Evolutionary conservation across 2,888 invertebrate species (phyloP).

Genomic region (Boloria euphrosyne): DNA sequence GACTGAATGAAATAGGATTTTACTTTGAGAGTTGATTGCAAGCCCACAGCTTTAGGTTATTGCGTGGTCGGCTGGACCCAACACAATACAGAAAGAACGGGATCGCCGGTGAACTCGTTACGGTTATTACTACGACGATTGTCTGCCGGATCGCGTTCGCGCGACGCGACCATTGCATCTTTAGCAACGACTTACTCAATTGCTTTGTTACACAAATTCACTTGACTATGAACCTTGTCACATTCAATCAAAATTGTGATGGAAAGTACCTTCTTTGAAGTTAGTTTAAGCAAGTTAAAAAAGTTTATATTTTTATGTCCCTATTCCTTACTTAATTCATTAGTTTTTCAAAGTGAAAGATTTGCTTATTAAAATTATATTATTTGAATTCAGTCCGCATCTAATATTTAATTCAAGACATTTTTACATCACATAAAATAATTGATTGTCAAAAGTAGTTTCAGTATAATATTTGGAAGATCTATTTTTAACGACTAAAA

Average conservation of each 20-base stretch:
- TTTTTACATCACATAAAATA: too few relatives aligned
- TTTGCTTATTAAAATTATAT: too few relatives aligned
- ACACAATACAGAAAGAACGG: slow-evolving; percentile 68
- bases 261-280: neutral
- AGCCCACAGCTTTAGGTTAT: slow-evolving; percentile 47
- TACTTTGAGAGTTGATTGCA: slow-evolving; percentile 41
- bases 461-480: too few relatives aligned
- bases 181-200: slow-evolving; percentile 48
- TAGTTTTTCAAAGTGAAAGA: too few relatives aligned
- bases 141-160: slow-evolving; percentile 62
- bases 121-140: slow-evolving; percentile 70
- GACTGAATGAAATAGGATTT: slow-evolving; percentile 40
- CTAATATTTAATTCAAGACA: too few relatives aligned
- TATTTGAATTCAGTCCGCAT: too few relatives aligned
- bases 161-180: slow-evolving; percentile 50
- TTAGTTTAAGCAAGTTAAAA: too few relatives aligned
- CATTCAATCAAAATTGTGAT: slow-evolving; percentile 7
- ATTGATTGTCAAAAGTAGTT: too few relatives aligned
- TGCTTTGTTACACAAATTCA: slow-evolving; percentile 61
- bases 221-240: slow-evolving; percentile 41
- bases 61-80: slow-evolving; percentile 52
- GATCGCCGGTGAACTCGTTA: slow-evolving; percentile 64
- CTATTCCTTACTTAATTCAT: too few relatives aligned
- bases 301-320: too few relatives aligned
- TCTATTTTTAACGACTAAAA: too few relatives aligned